Evolutionary conservation across 1,140 invertebrate genomes (phyloP).

Genomic region (Periplaneta americana): DNA sequence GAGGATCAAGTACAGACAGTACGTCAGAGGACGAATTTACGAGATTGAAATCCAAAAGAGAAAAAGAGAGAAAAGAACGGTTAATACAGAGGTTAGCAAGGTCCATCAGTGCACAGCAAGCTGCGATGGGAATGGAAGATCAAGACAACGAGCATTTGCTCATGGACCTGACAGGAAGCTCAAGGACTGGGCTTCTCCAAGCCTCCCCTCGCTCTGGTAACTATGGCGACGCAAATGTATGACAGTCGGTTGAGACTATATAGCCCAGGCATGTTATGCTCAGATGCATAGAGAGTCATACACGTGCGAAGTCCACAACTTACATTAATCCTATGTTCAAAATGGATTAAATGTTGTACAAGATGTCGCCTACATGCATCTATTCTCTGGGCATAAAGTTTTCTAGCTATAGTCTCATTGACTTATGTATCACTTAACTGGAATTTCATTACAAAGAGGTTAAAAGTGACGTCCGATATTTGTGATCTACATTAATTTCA

Average conservation of each 20-base stretch:
- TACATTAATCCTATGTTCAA: neutral
- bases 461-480: too few species aligned
- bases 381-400: too few species aligned
- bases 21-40: slow-evolving; percentile 43
- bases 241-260: neutral
- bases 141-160: slow-evolving; percentile 8
- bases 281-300: too few species aligned
- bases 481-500: too few species aligned
- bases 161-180: slow-evolving; percentile 1
- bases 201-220: neutral
- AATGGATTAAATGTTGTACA: too few species aligned
- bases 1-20: slow-evolving; percentile 13
- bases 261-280: neutral
- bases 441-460: too few species aligned
- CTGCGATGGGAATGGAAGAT: neutral
- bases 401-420: too few species aligned
- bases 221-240: slow-evolving; percentile 6
- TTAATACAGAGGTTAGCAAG: slow-evolving; percentile 41
- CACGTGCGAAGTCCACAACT: neutral
- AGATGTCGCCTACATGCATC: too few species aligned
- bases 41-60: slow-evolving; percentile 41
- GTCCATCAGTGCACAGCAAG: slow-evolving; percentile 36
- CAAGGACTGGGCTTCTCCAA: neutral
- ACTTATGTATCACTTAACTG: too few species aligned
- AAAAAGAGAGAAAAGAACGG: slow-evolving; percentile 40